phyloP scores from a whole-genome alignment of 1,140 invertebrate species.

The Drosophila pseudoobscura region DNA sequence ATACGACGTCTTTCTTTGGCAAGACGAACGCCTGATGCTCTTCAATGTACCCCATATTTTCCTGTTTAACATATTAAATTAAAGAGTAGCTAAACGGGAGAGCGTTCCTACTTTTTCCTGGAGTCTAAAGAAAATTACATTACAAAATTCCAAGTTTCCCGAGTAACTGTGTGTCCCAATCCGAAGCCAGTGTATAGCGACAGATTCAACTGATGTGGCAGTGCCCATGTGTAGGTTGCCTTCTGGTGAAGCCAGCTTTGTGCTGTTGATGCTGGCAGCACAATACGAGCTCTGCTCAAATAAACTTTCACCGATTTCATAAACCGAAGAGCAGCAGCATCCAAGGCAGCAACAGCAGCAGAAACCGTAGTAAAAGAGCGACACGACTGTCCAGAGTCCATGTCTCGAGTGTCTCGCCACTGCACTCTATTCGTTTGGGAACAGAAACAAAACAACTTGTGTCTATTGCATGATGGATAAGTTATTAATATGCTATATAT shows the following conservation, averaged over 20 bases:
- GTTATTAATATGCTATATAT: conserved; percentile 58
- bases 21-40: conserved; percentile 16
- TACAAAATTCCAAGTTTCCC: too few species aligned
- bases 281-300: conserved; percentile 66
- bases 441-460: conserved; percentile 36
- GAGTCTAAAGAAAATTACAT: too few species aligned
- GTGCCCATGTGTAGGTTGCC: conserved; percentile 54
- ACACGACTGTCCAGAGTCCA: neutral
- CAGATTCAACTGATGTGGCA: conserved; percentile 30
- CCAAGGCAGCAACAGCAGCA: conserved; percentile 24
- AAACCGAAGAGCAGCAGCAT: conserved; percentile 55
- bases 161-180: neutral
- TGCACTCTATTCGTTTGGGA: conserved; percentile 27
- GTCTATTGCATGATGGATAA: conserved; percentile 58
- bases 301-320: conserved; percentile 78
- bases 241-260: conserved; percentile 23
- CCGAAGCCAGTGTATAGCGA: conserved; percentile 14
- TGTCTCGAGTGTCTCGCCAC: conserved; percentile 26
- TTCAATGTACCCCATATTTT: neutral
- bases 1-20: neutral
- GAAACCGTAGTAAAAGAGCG: conserved; percentile 3
- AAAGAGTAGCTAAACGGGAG: too few species aligned
- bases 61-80: too few species aligned
- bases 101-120: too few species aligned
- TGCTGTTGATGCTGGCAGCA: conserved; percentile 56